phyloP scores from a whole-genome alignment of 2,113 vertebrate species.

The Xenopus tropicalis region DNA sequence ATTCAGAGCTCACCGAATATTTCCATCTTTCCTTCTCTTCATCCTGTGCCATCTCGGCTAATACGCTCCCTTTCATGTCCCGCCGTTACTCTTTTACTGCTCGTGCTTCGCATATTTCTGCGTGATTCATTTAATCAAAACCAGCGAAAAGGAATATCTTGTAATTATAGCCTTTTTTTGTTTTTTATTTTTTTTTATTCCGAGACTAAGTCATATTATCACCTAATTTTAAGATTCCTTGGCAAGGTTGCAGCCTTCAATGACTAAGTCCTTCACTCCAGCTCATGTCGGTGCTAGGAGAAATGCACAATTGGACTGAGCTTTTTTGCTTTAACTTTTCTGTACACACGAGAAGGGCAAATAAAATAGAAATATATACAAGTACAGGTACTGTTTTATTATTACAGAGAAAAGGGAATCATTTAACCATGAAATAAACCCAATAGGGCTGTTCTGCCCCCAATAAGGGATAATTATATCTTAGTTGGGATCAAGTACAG shows the following conservation, averaged over 20 bases:
- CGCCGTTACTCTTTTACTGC: conserved; percentile 26
- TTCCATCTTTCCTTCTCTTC: conserved; percentile 14
- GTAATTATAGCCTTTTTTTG: conserved; percentile 25
- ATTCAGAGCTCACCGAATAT: neutral
- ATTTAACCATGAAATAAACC: too few species aligned
- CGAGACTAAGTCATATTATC: conserved; percentile 33
- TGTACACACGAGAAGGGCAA: neutral
- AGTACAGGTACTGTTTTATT: too few species aligned
- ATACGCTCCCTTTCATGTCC: conserved; percentile 32
- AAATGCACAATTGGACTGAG: neutral
- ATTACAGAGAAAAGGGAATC: too few species aligned
- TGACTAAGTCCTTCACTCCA: conserved; percentile 30
- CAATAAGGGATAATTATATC: too few species aligned
- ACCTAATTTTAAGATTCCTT: conserved; percentile 45
- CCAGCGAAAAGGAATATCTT: conserved; percentile 32
- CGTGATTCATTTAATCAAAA: conserved; percentile 37
- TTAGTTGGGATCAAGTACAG: too few species aligned
- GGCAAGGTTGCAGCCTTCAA: conserved; percentile 25
- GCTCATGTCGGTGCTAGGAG: conserved; percentile 6
- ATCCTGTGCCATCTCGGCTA: conserved; percentile 29
- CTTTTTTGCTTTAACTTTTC: neutral
- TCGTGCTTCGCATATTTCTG: conserved; percentile 24
- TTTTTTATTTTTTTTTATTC: conserved; percentile 13
- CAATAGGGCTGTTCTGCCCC: too few species aligned
- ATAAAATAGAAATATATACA: too few species aligned